Base-by-base conservation (phyloP, 2,888 invertebrate genomes). In the Synergus laeviventris region DNA sequence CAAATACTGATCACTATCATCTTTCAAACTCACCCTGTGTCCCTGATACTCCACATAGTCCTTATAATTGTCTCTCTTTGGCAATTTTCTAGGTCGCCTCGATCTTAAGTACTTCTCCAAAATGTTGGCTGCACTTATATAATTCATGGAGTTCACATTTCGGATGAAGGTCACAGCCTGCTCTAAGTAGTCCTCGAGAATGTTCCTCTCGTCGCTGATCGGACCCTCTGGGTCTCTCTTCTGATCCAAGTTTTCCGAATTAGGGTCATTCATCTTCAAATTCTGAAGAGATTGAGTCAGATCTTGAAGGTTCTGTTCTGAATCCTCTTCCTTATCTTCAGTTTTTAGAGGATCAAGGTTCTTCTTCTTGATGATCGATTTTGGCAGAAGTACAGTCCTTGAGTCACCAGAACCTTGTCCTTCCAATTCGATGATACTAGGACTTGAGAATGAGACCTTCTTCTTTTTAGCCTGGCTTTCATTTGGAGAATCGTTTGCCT, bases 101-200 rank as follows among this genome's bases (percentile, higher is more conserved):
- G 75, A 70, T 31, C 70, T 74, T 12, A 73, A 45, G 31, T 31
- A 79, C 78, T 83, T 83, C 5, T 83, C 81, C 31, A 82, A 78
- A 76, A 74, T 75, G 16, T 78, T 79, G 21, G 78, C 74, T 36
- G 82, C 82, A 82, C 79, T 88, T 78, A 84, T 83, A 82, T 83
- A 87, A 81, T 86, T 87, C 76, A 86, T 83, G 77, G 86, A 84
- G 82, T 88, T 87, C 81, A 88, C 82, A 81, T 88, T 88, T 80
- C 86, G 84, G 84, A 88, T 87, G 61, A 88, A 88, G 18, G 79
- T 83, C 36, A 85, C 81, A 31, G 88, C 87, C 76, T 88, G 87
- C 54, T 82, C 84, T 1, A 88, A 75, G 54, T 88, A 88, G 31
- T 86, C 83, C 21, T 85, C 83, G 21, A 88, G 39, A 24, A 86